A percentile compares a stretch with the other conserved stretches of the same genome.
These are phyloP conservation scores for Holothuria scabra DNA, from an alignment of 53 echinoderm and acorn worm species.

Conservation along the genomic window DNA sequence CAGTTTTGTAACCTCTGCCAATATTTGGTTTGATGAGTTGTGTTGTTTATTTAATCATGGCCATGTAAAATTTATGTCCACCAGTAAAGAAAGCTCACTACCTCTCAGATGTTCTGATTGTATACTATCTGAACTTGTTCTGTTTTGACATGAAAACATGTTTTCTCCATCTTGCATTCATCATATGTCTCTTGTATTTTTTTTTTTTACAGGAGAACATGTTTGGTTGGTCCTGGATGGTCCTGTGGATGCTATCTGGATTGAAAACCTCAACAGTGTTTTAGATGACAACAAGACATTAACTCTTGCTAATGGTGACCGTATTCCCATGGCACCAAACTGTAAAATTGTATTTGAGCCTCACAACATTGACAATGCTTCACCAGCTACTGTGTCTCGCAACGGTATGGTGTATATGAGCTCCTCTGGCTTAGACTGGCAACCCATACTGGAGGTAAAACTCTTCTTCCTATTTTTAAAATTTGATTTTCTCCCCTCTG, in stretches of 20 bases:
- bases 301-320: slow-evolving; percentile 97
- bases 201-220: slow-evolving; percentile 75
- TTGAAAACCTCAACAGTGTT: slow-evolving; percentile 95
- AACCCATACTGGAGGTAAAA: slow-evolving; percentile 87
- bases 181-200: background rate
- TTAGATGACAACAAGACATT: slow-evolving; percentile 99
- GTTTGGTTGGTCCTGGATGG: slow-evolving; percentile 95
- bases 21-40: too few species aligned
- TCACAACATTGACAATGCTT: slow-evolving; percentile 99
- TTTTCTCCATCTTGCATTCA: background rate
- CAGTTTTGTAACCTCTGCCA: too few species aligned
- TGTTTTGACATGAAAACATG: too few species aligned
- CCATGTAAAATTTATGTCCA: too few species aligned
- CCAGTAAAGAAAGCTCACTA: too few species aligned
- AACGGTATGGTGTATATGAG: slow-evolving; percentile 99
- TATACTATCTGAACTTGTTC: too few species aligned
- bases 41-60: too few species aligned
- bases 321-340: slow-evolving; percentile 99
- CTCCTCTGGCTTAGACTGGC: slow-evolving; percentile 95
- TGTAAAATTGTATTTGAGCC: slow-evolving; percentile 99
- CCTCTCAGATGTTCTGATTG: too few species aligned
- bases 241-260: slow-evolving; percentile 99
- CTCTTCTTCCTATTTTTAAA: background rate
- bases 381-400: slow-evolving; percentile 91
- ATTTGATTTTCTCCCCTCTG: background rate